phyloP scores from a whole-genome alignment of 2,113 vertebrate species.

The Phycodurus eques region DNA sequence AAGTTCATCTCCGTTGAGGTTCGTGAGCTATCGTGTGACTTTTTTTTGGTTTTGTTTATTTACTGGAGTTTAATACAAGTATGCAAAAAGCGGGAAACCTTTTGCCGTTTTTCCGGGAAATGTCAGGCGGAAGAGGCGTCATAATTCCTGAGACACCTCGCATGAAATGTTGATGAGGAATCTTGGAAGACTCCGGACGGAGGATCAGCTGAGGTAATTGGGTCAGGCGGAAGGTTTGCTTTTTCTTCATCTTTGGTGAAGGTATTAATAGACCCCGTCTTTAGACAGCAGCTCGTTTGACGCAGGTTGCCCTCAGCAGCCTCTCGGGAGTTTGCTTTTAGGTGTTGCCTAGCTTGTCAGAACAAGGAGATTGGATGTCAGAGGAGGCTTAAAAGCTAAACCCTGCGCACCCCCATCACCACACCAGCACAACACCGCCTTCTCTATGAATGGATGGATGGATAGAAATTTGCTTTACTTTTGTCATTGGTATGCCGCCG shows the following conservation, averaged over 20 bases:
- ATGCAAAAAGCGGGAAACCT: conserved; percentile 12
- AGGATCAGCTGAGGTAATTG: conserved; percentile 63
- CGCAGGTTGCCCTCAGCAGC: conserved; percentile 72
- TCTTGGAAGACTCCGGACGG: conserved; percentile 64
- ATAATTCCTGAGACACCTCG: conserved; percentile 73
- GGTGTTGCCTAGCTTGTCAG: conserved; percentile 68
- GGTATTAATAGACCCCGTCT: conserved; percentile 69
- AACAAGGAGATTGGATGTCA: conserved; percentile 66
- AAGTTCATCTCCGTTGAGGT: conserved; percentile 37
- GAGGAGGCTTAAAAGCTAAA: conserved; percentile 35
- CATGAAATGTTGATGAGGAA: conserved; percentile 73
- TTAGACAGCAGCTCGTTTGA: conserved; percentile 69
- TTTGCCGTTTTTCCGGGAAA: conserved; percentile 51
- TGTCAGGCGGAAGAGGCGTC: conserved; percentile 60
- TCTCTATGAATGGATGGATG: conserved; percentile 17
- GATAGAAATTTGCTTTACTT: no score
- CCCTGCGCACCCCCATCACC: not conserved
- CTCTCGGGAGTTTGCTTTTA: conserved; percentile 71
- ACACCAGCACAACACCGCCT: conserved; percentile 11
- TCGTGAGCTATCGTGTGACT: conserved; percentile 18
- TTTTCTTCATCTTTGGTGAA: conserved; percentile 36
- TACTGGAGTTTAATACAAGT: conserved; percentile 15
- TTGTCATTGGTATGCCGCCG: no score
- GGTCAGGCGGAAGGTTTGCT: conserved; percentile 54
- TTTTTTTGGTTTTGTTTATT: conserved; percentile 27